A percentile compares a stretch with the other conserved stretches of the same genome.
phyloP scores from a whole-genome alignment of 2,113 vertebrate genomes.

The Opisthocomus hoazin region DNA sequence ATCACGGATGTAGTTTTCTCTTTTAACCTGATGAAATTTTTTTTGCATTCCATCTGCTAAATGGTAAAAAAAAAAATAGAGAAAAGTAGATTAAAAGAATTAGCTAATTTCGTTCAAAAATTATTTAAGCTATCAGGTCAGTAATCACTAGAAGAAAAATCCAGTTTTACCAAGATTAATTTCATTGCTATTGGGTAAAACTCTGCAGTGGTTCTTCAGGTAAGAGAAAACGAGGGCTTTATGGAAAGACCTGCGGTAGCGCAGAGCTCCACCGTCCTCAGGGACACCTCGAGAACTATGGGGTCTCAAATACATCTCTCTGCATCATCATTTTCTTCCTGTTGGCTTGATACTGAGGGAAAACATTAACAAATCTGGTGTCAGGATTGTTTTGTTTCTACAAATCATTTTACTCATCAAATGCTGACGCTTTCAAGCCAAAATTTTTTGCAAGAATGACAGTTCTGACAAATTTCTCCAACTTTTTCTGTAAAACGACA shows the following conservation, averaged over 20 bases:
- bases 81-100: not conserved
- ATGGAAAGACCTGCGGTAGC: not conserved
- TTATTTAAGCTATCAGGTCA: not conserved
- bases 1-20: not conserved
- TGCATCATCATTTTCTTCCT: not conserved
- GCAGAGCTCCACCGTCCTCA: not conserved
- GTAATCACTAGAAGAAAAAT: not conserved
- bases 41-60: not conserved
- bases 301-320: not conserved
- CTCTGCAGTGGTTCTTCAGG: not conserved
- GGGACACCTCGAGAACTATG: not conserved
- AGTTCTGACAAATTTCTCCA: not conserved
- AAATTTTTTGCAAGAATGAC: not conserved
- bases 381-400: not conserved
- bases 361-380: not conserved
- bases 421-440: not conserved
- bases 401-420: not conserved
- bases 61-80: not conserved
- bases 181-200: not conserved
- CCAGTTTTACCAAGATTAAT: not conserved
- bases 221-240: not conserved
- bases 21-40: not conserved
- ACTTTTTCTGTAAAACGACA: not conserved
- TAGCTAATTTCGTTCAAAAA: not conserved
- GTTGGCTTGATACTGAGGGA: not conserved